These are phyloP conservation scores for Conopomorpha cramerella DNA, from an alignment of 1,140 invertebrate genomes.

Conservation along the genomic window DNA sequence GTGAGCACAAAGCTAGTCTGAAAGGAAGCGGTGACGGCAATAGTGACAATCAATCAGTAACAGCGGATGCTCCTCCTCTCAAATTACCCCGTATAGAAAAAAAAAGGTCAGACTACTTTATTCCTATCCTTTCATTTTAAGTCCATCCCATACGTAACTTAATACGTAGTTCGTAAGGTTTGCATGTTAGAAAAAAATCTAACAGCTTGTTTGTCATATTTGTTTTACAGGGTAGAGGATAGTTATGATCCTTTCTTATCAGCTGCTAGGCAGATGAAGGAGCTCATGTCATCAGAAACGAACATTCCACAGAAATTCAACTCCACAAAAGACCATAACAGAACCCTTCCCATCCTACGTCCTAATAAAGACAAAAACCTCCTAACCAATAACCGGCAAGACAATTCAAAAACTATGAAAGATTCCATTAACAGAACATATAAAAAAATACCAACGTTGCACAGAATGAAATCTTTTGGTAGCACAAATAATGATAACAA, in stretches of 20 bases:
- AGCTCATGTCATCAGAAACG: slow-evolving; percentile 54
- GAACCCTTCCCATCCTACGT: slow-evolving; percentile 40
- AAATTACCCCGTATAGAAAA: slow-evolving; percentile 43
- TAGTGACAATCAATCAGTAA: slow-evolving; percentile 23
- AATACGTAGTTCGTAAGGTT: too few relatives aligned
- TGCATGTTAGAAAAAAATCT: too few relatives aligned
- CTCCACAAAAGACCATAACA: slow-evolving; percentile 35
- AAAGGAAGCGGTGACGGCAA: too few relatives aligned
- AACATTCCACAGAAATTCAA: slow-evolving; percentile 48
- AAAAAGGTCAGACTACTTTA: slow-evolving; percentile 29
- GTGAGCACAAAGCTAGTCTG: slow-evolving; percentile 41
- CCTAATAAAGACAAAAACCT: slow-evolving; percentile 29
- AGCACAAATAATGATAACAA: slow-evolving; percentile 42
- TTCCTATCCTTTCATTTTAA: slow-evolving; percentile 5
- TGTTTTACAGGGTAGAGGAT: slow-evolving; percentile 46
- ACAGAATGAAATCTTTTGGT: slow-evolving; percentile 57
- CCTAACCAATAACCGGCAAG: slow-evolving; percentile 16
- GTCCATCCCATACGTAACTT: too few relatives aligned
- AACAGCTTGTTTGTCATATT: slow-evolving; percentile 4
- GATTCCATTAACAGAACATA: slow-evolving; percentile 52
- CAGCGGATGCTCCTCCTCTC: slow-evolving; percentile 36
- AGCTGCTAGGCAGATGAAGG: slow-evolving; percentile 57
- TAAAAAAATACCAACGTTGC: slow-evolving; percentile 47
- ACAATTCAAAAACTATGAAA: slow-evolving; percentile 51
- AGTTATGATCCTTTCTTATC: slow-evolving; percentile 53